phyloP scores from a whole-genome alignment of 1,140 invertebrate species.

The Metopolophium dirhodum region DNA sequence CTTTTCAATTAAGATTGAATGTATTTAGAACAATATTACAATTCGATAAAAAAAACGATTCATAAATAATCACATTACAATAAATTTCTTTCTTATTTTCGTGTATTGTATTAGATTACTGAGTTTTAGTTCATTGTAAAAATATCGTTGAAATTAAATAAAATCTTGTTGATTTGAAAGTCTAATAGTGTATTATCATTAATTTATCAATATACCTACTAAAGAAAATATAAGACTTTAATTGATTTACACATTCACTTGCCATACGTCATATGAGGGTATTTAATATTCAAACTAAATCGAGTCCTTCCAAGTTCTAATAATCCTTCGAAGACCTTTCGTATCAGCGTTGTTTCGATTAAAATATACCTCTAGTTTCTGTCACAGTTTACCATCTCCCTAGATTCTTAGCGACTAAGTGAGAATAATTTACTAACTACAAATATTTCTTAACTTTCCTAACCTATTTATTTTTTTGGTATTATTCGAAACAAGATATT shows the following conservation, averaged over 20 bases:
- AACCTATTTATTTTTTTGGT: background rate
- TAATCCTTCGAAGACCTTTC: background rate
- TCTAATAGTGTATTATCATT: background rate
- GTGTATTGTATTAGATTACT: background rate
- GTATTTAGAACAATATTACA: background rate
- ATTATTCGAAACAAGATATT: background rate
- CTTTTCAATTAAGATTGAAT: conserved; percentile 27
- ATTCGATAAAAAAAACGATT: background rate
- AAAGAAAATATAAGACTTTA: background rate
- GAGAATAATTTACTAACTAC: background rate
- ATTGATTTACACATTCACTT: background rate
- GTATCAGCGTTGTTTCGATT: background rate
- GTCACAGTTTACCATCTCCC: too few relatives aligned
- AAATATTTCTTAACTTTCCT: background rate
- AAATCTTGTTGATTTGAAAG: background rate
- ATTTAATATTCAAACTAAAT: background rate
- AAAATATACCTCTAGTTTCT: background rate
- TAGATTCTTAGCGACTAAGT: background rate
- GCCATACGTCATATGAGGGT: background rate
- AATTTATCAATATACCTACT: background rate
- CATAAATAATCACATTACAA: conserved; percentile 13
- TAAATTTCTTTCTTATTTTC: conserved; percentile 22
- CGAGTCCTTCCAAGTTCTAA: too few relatives aligned
- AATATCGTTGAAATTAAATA: background rate
- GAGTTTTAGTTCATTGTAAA: background rate